A percentile compares a stretch with the other conserved stretches of the same genome.
Conservation (phyloP, 53 echinoderm and acorn worm species). For the Mesocentrotus franciscanus region DNA sequence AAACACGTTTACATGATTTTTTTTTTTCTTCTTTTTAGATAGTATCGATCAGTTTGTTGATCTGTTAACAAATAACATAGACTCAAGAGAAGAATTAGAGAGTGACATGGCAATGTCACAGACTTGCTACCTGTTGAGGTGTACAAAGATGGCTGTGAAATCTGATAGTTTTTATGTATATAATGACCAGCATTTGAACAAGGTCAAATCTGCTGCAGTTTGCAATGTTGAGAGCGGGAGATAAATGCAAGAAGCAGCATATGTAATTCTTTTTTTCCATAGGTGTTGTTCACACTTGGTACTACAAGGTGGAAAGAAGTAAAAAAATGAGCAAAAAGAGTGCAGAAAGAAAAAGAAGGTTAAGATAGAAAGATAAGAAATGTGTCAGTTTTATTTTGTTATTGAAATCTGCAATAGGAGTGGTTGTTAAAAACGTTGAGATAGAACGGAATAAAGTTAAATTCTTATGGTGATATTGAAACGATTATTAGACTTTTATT, state of each 20-base stretch:
- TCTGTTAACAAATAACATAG: neutral
- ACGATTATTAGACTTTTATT: neutral
- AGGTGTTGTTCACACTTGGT: neutral
- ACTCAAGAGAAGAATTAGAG: neutral
- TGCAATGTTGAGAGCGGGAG: neutral
- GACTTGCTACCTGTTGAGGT: neutral
- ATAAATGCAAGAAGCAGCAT: neutral
- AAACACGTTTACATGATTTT: neutral
- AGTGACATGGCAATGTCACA: neutral
- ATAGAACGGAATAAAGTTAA: neutral
- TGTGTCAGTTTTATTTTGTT: neutral
- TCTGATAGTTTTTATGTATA: neutral
- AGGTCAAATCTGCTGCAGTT: neutral
- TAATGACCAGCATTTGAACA: neutral
- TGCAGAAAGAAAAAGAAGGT: neutral
- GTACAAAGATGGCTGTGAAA: neutral
- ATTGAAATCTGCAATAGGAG: conserved; percentile 5
- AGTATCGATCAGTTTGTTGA: neutral
- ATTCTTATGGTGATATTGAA: neutral
- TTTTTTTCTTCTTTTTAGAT: neutral
- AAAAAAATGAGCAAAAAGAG: neutral
- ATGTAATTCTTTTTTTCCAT: neutral
- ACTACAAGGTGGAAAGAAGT: neutral
- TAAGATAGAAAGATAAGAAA: neutral
- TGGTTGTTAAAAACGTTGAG: neutral